Percentiles rank a stretch among this genome's conserved stretches.
Conservation (phyloP, 2,797 vertebrate genomes). For the Emys orbicularis region DNA sequence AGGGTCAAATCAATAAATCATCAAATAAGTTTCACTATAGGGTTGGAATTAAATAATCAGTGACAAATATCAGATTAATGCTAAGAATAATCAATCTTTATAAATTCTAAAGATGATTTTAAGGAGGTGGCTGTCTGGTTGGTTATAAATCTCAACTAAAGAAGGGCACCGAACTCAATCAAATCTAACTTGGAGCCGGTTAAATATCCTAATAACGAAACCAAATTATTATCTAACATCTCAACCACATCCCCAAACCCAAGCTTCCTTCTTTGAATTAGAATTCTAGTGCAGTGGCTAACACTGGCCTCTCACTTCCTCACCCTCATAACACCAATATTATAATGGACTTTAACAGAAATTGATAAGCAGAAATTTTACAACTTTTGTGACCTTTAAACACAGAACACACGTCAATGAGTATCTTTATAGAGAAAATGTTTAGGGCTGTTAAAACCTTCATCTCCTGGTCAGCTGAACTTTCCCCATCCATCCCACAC, state of each 20-base stretch:
- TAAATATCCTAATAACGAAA: background rate
- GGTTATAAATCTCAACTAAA: background rate
- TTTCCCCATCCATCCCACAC: too few species aligned
- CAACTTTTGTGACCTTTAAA: background rate
- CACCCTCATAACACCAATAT: background rate
- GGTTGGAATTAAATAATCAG: background rate
- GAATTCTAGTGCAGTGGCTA: accelerated
- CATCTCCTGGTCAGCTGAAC: background rate
- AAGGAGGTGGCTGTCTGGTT: background rate
- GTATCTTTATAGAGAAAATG: background rate
- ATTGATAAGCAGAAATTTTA: background rate
- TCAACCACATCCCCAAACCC: background rate
- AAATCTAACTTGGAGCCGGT: background rate
- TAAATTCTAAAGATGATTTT: background rate
- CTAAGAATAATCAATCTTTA: background rate
- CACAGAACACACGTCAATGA: background rate
- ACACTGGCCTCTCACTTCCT: background rate
- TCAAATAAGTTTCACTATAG: background rate
- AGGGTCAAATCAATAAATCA: background rate
- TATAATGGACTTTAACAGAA: background rate
- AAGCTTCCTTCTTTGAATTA: too few species aligned
- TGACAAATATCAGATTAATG: background rate
- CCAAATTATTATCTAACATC: background rate
- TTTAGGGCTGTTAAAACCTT: background rate
- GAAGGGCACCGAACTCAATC: background rate